A percentile compares a stretch with the other conserved stretches of the same genome.
These are phyloP conservation scores for Ascaphus truei DNA, from an alignment of 2,113 vertebrate genomes.

Conservation along the genomic window DNA sequence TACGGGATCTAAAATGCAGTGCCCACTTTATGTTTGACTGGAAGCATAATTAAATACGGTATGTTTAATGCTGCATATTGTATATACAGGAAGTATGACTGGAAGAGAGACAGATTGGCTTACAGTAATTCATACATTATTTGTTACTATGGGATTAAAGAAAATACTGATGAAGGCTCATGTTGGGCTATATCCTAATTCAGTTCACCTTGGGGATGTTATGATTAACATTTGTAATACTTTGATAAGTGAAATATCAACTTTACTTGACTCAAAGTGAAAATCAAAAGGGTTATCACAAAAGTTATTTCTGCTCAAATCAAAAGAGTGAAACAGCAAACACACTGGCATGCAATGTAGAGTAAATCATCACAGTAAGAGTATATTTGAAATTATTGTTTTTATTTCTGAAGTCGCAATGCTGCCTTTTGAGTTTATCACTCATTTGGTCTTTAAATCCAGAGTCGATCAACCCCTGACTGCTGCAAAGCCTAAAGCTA, in stretches of 20 bases:
- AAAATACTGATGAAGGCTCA: not conserved
- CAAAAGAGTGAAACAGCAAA: not conserved
- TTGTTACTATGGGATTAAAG: not conserved
- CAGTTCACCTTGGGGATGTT: conserved; percentile 30
- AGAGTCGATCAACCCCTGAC: conserved; percentile 14
- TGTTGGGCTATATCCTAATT: not conserved
- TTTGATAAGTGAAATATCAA: conserved; percentile 9
- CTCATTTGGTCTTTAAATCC: conserved; percentile 7
- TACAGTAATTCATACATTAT: not conserved
- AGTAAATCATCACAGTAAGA: not conserved
- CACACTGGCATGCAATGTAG: conserved; percentile 8
- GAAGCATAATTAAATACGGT: not conserved
- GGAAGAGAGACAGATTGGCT: not conserved
- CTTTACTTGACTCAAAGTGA: conserved; percentile 3
- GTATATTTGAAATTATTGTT: not conserved
- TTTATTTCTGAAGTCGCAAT: not conserved
- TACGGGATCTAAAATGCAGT: no score
- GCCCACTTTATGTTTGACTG: not conserved
- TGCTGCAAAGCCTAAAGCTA: not conserved
- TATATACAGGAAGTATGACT: no score
- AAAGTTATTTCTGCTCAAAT: not conserved
- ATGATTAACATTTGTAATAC: not conserved
- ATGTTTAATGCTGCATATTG: not conserved
- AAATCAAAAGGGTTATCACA: not conserved
- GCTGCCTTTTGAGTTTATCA: not conserved